Conservation (phyloP, 1,140 invertebrate species). For the Leguminivora glycinivorella region DNA sequence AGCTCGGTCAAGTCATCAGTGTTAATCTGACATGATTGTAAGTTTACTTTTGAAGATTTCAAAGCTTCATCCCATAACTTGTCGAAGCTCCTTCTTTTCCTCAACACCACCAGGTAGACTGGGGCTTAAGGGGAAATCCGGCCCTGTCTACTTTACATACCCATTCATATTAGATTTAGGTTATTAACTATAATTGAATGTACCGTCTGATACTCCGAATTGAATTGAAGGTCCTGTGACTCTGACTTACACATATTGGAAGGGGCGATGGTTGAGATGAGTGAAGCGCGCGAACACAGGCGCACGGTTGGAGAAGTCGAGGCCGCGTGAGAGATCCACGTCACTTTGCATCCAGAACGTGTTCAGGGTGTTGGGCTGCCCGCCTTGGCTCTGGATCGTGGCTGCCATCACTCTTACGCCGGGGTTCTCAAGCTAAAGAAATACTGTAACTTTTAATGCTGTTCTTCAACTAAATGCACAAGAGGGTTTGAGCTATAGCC, state of each 20-base stretch:
- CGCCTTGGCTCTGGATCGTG: constrained; percentile 50
- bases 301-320: constrained; percentile 81
- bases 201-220: no score
- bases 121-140: no score
- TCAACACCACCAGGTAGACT: no score
- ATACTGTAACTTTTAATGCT: not conserved
- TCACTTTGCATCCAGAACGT: constrained; percentile 83
- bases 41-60: no score
- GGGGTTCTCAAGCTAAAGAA: constrained; percentile 62
- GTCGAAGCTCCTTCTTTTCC: no score
- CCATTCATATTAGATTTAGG: no score
- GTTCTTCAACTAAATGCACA: not conserved
- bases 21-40: no score
- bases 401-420: constrained; percentile 61
- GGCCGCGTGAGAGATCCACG: constrained; percentile 80
- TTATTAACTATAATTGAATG: no score
- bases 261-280: constrained; percentile 83
- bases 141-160: no score
- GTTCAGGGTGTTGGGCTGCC: constrained; percentile 64
- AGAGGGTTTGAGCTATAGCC: not conserved
- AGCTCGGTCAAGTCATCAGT: no score
- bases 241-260: constrained; percentile 77
- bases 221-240: no score
- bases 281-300: constrained; percentile 80
- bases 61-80: no score